Evolutionary conservation across 2,888 invertebrate species (phyloP).

Genomic region (Micoletzkya japonica): DNA sequence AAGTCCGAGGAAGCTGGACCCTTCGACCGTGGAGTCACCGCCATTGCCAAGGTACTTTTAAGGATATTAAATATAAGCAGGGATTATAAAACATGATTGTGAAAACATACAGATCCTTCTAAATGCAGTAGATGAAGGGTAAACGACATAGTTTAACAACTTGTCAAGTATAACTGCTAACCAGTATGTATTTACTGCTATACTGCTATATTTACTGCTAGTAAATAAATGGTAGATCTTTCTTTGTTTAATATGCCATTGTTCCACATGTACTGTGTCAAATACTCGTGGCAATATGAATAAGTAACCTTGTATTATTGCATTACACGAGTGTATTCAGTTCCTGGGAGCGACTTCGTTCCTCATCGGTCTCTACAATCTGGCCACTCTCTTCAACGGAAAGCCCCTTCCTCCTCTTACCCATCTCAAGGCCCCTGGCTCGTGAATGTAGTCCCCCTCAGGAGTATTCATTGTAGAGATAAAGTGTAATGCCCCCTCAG

Average conservation of each 20-base stretch:
- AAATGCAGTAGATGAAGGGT: too few relatives aligned
- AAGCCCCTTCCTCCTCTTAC: conserved; percentile 56
- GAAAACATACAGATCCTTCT: too few relatives aligned
- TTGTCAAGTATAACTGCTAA: too few relatives aligned
- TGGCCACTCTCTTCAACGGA: conserved; percentile 48
- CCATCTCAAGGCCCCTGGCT: conserved; percentile 52
- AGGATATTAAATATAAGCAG: neutral
- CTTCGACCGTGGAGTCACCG: conserved; percentile 46
- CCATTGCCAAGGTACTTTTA: conserved; percentile 41
- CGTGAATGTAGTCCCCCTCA: conserved; percentile 30
- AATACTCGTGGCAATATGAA: too few relatives aligned
- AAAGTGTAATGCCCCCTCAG: conserved; percentile 24
- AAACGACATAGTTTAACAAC: too few relatives aligned
- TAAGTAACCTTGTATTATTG: too few relatives aligned
- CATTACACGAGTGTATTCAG: too few relatives aligned
- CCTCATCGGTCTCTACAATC: conserved; percentile 53
- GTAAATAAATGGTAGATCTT: too few relatives aligned
- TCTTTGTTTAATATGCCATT: neutral
- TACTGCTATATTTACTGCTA: too few relatives aligned
- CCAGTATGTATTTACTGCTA: neutral
- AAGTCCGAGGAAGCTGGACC: conserved; percentile 58
- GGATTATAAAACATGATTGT: neutral
- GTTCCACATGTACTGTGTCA: neutral
- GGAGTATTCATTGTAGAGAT: conserved; percentile 27
- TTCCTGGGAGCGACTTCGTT: conserved; percentile 40